A percentile compares a stretch with the other conserved stretches of the same genome.
Conservation (phyloP, 2,797 vertebrate genomes). For the Pygocentrus nattereri region DNA sequence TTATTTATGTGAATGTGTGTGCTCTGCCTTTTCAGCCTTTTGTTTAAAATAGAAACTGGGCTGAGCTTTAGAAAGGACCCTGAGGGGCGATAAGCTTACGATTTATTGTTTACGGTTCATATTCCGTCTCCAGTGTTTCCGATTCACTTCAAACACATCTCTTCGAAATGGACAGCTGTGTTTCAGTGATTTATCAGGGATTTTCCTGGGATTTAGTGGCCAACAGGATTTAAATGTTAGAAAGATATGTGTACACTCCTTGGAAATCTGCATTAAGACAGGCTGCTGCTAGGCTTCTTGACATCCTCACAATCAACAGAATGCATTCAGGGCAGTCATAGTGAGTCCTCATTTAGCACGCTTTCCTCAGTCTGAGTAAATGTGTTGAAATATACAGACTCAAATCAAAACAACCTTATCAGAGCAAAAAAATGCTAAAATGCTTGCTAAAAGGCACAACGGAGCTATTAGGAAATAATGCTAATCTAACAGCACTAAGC, state of each 20-base stretch:
- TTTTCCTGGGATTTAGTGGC: constrained; percentile 2
- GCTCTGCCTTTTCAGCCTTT: not conserved
- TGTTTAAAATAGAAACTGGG: not conserved
- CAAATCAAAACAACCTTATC: not conserved
- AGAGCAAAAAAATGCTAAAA: constrained; percentile 3
- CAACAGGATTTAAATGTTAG: not conserved
- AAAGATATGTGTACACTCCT: not conserved
- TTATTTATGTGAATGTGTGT: constrained; percentile 18
- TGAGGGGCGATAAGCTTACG: not conserved
- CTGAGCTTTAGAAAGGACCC: not conserved
- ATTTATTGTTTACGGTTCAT: not conserved
- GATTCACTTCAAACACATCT: not conserved
- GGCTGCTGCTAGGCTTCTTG: not conserved
- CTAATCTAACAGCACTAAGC: too few species aligned
- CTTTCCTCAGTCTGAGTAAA: not conserved
- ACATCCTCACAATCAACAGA: not conserved
- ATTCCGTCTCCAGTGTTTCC: not conserved
- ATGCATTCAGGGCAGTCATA: not conserved
- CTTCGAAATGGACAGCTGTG: not conserved
- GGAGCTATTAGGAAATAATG: too few species aligned
- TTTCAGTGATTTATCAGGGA: not conserved
- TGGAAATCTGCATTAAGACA: constrained; percentile 8
- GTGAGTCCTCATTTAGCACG: not conserved
- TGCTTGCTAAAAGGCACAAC: too few species aligned
- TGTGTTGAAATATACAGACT: not conserved